Conservation (phyloP, 2,888 invertebrate genomes). For the Boloria euphrosyne region DNA sequence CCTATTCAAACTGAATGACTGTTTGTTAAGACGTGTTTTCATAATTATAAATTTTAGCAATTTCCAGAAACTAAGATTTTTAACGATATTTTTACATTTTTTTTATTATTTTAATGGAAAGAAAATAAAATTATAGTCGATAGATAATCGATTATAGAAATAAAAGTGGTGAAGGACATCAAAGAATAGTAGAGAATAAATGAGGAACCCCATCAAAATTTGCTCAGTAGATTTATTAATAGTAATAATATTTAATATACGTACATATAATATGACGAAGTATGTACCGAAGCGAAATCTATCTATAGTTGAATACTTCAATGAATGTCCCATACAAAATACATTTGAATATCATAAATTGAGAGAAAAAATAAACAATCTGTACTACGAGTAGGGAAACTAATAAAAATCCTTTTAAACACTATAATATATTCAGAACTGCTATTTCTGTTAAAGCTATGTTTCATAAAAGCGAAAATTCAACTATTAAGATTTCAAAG, state of each 20-base stretch:
- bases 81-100: no score
- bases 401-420: background rate
- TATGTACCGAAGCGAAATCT: conserved; percentile 2
- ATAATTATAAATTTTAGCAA: no score
- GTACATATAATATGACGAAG: conserved; percentile 3
- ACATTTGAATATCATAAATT: background rate
- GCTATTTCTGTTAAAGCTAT: conserved; percentile 12
- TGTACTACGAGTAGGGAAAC: background rate
- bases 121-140: no score
- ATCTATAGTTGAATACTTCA: background rate
- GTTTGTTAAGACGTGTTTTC: no score
- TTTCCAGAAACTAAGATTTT: no score
- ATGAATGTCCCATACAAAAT: conserved; percentile 13
- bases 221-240: conserved; percentile 14
- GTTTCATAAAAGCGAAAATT: conserved; percentile 7
- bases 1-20: no score
- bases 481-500: background rate
- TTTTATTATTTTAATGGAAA: no score
- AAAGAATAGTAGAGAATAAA: no score
- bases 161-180: no score
- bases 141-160: no score
- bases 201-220: conserved; percentile 5
- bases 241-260: no score
- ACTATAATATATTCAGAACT: conserved; percentile 5
- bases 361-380: conserved; percentile 19